Evolutionary conservation across 1,140 invertebrate species (phyloP), one percentile per base, ranked within the genome.

Genomic region (Oscheius sp.): DNA sequence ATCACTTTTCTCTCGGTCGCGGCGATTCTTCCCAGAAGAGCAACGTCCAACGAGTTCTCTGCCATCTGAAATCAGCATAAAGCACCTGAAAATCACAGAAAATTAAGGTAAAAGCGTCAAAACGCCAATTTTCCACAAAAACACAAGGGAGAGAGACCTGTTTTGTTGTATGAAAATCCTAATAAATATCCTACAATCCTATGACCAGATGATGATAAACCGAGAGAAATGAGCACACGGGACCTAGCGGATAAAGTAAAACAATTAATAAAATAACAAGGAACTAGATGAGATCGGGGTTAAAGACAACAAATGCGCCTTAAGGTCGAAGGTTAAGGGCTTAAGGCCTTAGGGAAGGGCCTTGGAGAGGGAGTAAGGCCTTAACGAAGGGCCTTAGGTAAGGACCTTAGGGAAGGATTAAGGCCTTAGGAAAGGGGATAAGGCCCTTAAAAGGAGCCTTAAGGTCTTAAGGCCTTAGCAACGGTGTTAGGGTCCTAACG

Each of bases 21-120:
- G 10, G 58, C 46, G 45, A 68, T 68, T 20, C 32, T 31, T 20
- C 23, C 52, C 3, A 59, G 29, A 66, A 68, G 13, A 42, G 29
- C 26, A 7, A 15, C 29, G 34, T 68, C 46, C 7, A 38, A 1
- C 29, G 61, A 45, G 55, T 13, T 20, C 23, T 58, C 28, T 23
- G 20, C 0, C 29, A 0, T 59, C 29, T 59, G 20, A 59, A 31
- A 59, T 23, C 15, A 59, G 42, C 42, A 18, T 23, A 45, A 45
- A 45, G 42, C 42, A 18, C 23, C 15, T 23, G 42, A 45, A 45
- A 45, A 45, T 45, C 15, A 45, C 0, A 23, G 23, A 45, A 45
- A 45, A 45, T 23, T 18, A 15, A 15, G 15, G 42, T 45, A 45
- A 15, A 45, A 23, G 42, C n/a, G n/a, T n/a, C n/a, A n/a, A n/a